These are phyloP conservation scores for Bubo bubo DNA, from an alignment of 2,113 vertebrate genomes.

Conservation along the genomic window DNA sequence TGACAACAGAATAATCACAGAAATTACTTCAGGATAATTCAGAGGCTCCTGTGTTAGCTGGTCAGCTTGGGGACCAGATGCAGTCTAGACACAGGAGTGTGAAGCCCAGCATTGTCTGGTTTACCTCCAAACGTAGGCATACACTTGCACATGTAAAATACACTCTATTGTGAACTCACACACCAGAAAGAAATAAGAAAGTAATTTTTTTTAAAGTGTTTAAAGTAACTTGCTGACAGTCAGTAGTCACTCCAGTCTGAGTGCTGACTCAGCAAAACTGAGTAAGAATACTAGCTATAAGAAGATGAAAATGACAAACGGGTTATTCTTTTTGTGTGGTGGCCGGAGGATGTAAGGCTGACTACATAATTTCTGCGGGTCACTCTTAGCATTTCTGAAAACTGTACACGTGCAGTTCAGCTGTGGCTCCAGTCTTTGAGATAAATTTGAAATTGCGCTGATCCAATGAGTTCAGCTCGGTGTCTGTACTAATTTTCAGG, in stretches of 20 bases:
- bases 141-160: background rate
- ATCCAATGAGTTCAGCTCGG: background rate
- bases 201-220: background rate
- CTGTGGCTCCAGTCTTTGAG: background rate
- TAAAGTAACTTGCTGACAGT: background rate
- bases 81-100: background rate
- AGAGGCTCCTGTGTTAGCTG: background rate
- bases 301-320: background rate
- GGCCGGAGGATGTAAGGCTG: background rate
- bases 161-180: background rate
- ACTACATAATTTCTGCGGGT: background rate
- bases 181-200: background rate
- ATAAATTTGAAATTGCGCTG: background rate
- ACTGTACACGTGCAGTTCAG: background rate
- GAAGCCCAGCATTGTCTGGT: background rate
- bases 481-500: background rate
- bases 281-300: background rate
- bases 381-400: background rate
- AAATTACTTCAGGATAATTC: background rate
- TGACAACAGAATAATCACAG: background rate
- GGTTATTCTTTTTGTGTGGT: background rate
- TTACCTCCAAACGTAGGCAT: background rate
- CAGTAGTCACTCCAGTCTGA: background rate
- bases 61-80: background rate
- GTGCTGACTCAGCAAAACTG: background rate